Evolutionary conservation across 2,113 vertebrate genomes (phyloP), one percentile per base, ranked within the genome.

Genomic region (Corythoichthys haematopterus): DNA sequence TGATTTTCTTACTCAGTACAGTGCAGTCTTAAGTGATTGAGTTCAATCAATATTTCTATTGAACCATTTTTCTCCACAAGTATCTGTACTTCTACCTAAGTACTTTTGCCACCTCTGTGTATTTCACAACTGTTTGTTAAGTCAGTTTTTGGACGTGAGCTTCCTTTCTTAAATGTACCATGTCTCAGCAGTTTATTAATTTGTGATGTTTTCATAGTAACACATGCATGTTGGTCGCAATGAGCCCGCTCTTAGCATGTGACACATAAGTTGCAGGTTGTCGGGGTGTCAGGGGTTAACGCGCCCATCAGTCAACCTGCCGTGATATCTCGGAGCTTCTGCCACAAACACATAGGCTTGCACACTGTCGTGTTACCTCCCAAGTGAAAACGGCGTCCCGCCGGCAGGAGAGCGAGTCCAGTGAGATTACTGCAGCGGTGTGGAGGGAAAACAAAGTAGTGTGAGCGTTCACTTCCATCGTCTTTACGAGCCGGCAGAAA

Each of bases 401-500:
- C 58, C 58, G n/a, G 40, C 60, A 62, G 60, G 60, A 62, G 60
- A 43, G 60, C 40, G 40, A 46, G 59, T 43, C 6, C 60, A 45
- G n/a, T 28, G 43, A 62, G 60, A 62, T 62, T 62, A 40, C 50
- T 53, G 64, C 64, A 11, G 50, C 64, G n/a, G 50, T 40, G 6
- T 10, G 76, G 71, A 69, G 76, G 84, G 52, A 88, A 88, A 91
- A 91, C 84, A 95, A 94, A 91, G 92, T 94, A 94, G 94, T 95
- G 10, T 94, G 94, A 94, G 92, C 91, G 92, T 83, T 89, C 88
- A 90, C 91, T 92, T 96, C 95, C 93, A 95, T 98, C 95, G 98
- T 98, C 95, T 95, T 96, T 97, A 97, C 95, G 94, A 96, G 94
- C 90, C 94, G 89, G 94, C 87, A 85, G 94, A 94, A 93, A 92